Base-by-base conservation (phyloP, 2,113 vertebrate species). In the Malurus cyaneus region DNA sequence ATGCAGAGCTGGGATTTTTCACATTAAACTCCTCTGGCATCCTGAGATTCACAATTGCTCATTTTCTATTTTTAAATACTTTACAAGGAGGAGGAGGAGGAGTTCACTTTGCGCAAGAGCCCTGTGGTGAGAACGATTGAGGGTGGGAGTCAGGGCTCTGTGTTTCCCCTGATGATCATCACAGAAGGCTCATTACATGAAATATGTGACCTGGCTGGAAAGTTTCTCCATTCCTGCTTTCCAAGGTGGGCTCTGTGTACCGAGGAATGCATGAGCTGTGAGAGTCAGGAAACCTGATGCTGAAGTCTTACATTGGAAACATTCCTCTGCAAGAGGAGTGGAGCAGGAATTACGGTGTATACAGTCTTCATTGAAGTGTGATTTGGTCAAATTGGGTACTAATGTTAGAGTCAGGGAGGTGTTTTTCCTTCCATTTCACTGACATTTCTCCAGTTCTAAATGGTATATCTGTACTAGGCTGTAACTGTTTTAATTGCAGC, bases 211-310 rank as follows among this genome's bases (percentile, higher is more conserved):
- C 46, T 0, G 0, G 8, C 10, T 73, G 28, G 79, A 39, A 93
- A 73, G 50, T 73, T 80, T 46, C 61, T 72, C n/a, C 17, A 10
- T 64, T 93, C n/a, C 54, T 66, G n/a, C 81, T 80, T 66, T 83
- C 67, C 32, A 13, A 12, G 72, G 92, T 90, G 79, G 81, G 39
- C 81, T 72, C 8, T 2, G 12, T 32, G 39, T 39, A 50, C 73
- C 36, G 52, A 15, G 65, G 81, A 89, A 67, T 49, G 70, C 50
- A 28, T 3, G 21, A 79, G 14, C 34, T 44, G 32, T 41, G 73
- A 61, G 49, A 49, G 50, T 34, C 17, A 6, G 76, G 95, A 92
- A 96, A 93, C 67, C 59, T 92, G 86, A 96, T 71, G 21, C 92
- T 80, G 54, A 31, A 60, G 28, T 18, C 62, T 89, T 73, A 26